These are phyloP conservation scores for Nebria salina DNA, from an alignment of 2,888 invertebrate species.

Conservation along the genomic window DNA sequence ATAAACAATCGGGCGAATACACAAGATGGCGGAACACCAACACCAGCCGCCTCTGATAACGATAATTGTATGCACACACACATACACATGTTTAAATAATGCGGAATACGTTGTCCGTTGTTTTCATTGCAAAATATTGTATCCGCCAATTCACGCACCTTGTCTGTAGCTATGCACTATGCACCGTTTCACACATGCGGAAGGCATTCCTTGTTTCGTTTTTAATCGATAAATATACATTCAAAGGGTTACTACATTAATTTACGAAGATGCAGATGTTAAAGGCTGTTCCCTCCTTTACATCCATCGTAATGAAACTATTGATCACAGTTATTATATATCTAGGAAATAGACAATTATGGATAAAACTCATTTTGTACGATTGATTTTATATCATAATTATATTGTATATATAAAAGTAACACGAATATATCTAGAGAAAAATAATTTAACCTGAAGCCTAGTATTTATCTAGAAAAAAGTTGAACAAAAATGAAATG, in stretches of 20 bases:
- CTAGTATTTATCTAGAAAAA: neutral
- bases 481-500: neutral
- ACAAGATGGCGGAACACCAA: neutral
- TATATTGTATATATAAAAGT: no score
- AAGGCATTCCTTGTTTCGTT: neutral
- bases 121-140: neutral
- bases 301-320: no score
- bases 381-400: no score
- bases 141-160: neutral
- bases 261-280: no score
- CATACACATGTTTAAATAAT: neutral
- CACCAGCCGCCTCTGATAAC: neutral
- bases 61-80: constrained; percentile 1
- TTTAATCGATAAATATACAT: neutral
- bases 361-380: no score
- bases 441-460: neutral
- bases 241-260: no score
- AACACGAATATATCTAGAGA: neutral
- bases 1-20: constrained; percentile 13
- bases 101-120: neutral
- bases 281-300: no score
- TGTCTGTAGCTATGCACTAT: neutral
- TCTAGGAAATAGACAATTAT: no score
- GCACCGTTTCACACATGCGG: neutral
- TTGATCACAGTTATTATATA: no score